Percentiles rank a stretch among this genome's conserved stretches.
phyloP scores from a whole-genome alignment of 2,113 vertebrate genomes.

The Eptesicus fuscus region DNA sequence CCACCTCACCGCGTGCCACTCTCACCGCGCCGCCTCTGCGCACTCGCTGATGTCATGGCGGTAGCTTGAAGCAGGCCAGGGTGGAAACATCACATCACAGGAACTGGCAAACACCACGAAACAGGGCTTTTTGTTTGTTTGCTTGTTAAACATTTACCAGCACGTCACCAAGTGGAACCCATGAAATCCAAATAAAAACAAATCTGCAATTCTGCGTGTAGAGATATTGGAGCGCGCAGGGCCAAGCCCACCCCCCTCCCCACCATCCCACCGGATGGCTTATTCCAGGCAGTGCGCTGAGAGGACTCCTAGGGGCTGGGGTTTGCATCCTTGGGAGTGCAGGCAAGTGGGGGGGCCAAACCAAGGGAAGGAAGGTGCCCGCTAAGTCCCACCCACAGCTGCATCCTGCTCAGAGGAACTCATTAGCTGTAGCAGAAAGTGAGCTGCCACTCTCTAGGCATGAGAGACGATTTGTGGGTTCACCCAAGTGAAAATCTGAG shows the following conservation, averaged over 20 bases:
- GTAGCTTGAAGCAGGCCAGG: neutral
- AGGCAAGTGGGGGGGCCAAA: neutral
- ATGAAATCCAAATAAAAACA: neutral
- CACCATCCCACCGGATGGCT: neutral
- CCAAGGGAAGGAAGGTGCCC: neutral
- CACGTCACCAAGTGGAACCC: neutral
- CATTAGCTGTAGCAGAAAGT: neutral
- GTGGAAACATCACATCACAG: neutral
- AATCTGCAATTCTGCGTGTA: neutral
- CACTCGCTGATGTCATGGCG: neutral
- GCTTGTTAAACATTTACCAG: neutral
- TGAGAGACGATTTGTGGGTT: neutral
- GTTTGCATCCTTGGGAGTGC: no score
- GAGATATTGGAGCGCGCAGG: neutral
- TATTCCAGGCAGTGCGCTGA: neutral
- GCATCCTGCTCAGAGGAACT: neutral
- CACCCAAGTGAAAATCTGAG: neutral
- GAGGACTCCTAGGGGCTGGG: neutral
- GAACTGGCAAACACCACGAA: neutral
- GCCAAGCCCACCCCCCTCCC: no score
- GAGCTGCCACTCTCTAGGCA: neutral
- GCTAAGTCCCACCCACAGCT: no score
- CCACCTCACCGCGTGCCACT: neutral
- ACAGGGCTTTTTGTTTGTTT: neutral
- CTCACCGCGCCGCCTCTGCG: fast-evolving